Evolutionary conservation across 2,113 vertebrate species (phyloP).

Genomic region (Lagopus leucura): DNA sequence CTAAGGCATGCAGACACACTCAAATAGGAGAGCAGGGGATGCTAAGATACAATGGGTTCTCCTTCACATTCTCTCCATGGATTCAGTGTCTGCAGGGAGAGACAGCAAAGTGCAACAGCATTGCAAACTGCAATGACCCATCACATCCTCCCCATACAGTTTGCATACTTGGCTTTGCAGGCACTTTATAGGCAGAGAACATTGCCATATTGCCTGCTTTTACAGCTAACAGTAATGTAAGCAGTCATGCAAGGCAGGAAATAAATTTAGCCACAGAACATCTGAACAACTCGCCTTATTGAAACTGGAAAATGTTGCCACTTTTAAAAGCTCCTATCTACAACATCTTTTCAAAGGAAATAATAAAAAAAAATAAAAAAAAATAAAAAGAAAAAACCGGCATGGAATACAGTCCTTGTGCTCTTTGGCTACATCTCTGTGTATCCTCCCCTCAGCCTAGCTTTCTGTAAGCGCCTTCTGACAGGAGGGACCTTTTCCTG

Average conservation of each 20-base stretch:
- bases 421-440: neutral
- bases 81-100: neutral
- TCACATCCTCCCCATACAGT: neutral
- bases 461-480: neutral
- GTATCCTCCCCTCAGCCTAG: neutral
- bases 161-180: neutral
- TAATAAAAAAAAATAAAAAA: neutral
- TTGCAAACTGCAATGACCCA: neutral
- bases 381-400: no score
- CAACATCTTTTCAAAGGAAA: neutral
- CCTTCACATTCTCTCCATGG: neutral
- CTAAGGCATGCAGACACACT: neutral
- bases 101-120: neutral
- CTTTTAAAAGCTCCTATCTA: neutral
- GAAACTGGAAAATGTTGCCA: accelerated
- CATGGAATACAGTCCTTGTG: accelerated
- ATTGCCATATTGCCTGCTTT: accelerated
- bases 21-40: neutral
- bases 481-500: neutral
- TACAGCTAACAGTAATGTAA: neutral
- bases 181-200: neutral
- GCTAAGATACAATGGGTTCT: neutral
- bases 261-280: neutral
- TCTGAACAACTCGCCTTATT: neutral
- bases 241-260: neutral